Evolutionary conservation across 2,797 vertebrate genomes (phyloP).

Genomic region (Lacerta bilineata): DNA sequence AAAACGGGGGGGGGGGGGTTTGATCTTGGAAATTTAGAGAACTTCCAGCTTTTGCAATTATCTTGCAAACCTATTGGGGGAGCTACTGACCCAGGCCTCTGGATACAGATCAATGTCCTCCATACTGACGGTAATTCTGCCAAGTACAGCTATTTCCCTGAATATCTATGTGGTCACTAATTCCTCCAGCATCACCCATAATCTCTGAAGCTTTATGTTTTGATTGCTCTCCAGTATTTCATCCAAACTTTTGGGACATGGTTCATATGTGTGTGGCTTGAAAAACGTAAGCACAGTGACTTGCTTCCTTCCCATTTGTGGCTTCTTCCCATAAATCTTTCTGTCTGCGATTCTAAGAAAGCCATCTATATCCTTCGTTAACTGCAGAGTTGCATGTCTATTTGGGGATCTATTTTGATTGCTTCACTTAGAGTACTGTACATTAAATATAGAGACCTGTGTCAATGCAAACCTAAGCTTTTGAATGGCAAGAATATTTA

Average conservation of each 20-base stretch:
- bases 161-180: slow-evolving; percentile 35
- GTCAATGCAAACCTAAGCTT: slow-evolving; percentile 55
- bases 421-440: slow-evolving; percentile 72
- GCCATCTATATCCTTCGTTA: slow-evolving; percentile 63
- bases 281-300: slow-evolving; percentile 49
- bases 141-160: slow-evolving; percentile 38
- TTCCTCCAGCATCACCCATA: not conserved
- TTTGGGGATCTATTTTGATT: slow-evolving; percentile 69
- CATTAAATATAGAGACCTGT: slow-evolving; percentile 72
- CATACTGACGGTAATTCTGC: not conserved
- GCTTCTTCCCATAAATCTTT: slow-evolving; percentile 72
- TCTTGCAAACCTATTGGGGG: slow-evolving; percentile 1
- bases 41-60: too few species aligned
- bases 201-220: slow-evolving; percentile 12
- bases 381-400: slow-evolving; percentile 69
- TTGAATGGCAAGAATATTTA: slow-evolving; percentile 62
- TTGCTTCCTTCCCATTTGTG: slow-evolving; percentile 64
- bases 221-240: slow-evolving; percentile 1
- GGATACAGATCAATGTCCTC: not conserved
- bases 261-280: slow-evolving; percentile 41
- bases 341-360: slow-evolving; percentile 72
- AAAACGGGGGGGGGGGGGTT: too few species aligned
- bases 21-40: not conserved
- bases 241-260: slow-evolving; percentile 26
- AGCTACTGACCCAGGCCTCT: not conserved